Percentiles rank a stretch among this genome's conserved stretches.
Evolutionary conservation across 2,888 invertebrate genomes (phyloP).

Genomic region (Epinotia bilunana): DNA sequence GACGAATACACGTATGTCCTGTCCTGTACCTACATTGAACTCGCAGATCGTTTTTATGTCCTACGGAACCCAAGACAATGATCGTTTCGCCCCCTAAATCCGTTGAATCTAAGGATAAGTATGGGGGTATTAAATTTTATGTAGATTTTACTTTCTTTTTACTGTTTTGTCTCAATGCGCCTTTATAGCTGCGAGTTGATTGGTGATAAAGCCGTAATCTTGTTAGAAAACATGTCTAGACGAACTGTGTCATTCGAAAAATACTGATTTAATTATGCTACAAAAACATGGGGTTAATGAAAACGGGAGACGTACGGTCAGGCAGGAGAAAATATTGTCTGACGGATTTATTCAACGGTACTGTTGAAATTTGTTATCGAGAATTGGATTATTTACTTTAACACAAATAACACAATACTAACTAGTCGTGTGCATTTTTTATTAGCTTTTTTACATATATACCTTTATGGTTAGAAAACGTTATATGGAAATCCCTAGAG

Average conservation of each 20-base stretch:
- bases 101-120: conserved; percentile 14
- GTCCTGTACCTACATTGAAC: neutral
- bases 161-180: conserved; percentile 34
- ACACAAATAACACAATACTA: too few relatives aligned
- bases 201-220: conserved; percentile 34
- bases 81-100: neutral
- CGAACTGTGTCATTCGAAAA: neutral
- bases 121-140: conserved; percentile 33
- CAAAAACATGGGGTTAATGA: neutral
- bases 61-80: neutral
- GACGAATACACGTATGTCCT: too few relatives aligned
- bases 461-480: too few relatives aligned
- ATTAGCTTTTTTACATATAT: too few relatives aligned
- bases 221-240: conserved; percentile 31
- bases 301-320: neutral
- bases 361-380: too few relatives aligned
- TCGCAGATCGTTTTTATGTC: neutral
- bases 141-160: conserved; percentile 40
- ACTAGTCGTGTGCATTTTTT: too few relatives aligned
- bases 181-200: conserved; percentile 32
- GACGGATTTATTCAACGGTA: too few relatives aligned
- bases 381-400: too few relatives aligned
- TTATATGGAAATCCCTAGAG: too few relatives aligned
- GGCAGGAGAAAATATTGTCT: too few relatives aligned
- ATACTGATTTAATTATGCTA: neutral